Evolutionary conservation across 2,797 vertebrate genomes (phyloP), one percentile per base, ranked within the genome.

Genomic region (Lutjanus campechanus): DNA sequence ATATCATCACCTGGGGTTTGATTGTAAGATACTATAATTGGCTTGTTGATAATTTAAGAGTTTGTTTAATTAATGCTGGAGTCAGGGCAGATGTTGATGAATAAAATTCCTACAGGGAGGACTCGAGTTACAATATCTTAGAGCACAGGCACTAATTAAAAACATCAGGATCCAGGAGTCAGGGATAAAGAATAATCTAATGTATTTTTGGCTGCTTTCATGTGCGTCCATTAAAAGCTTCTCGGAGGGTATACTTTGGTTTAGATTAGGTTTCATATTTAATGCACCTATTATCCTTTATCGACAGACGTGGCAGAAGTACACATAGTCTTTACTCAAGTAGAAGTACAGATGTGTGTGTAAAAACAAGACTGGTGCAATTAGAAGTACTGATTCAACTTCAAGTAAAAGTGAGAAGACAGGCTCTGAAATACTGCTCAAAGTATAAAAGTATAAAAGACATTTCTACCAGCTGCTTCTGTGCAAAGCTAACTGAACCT

Each of bases 61-160:
- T 82, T 86, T 84, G 75, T 82, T 89, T 87, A 86, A 92, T 91
- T 85, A 84, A 89, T 87, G 56, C 43, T 71, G 84, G 68, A 84
- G 66, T 88, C 73, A 64, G 79, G 84, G 77, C 88, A 92, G 85
- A 91, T 87, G 88, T 87, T 89, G 88, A 90, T 91, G 84, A 91
- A 88, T 83, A 83, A 66, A 84, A 87, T 79, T 88, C 50, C 81
- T 88, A 49, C 69, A 67, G 79, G 83, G 84, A 89, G 56, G 54
- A 50, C 73, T 82, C 3, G 4, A 66, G 63, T 83, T 86, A 61
- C 73, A 90, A 85, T 89, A 90, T 86, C 79, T 89, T 79, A 53
- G 60, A 84, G 78, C 71, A 41, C 77, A 69, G 69, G 62, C 81
- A 59, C 76, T 89, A 89, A 93, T 92, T 86, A 88, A 82, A 91